A percentile compares a stretch with the other conserved stretches of the same genome.
phyloP scores from a whole-genome alignment of 2,888 invertebrate genomes.

The Tinea pellionella region DNA sequence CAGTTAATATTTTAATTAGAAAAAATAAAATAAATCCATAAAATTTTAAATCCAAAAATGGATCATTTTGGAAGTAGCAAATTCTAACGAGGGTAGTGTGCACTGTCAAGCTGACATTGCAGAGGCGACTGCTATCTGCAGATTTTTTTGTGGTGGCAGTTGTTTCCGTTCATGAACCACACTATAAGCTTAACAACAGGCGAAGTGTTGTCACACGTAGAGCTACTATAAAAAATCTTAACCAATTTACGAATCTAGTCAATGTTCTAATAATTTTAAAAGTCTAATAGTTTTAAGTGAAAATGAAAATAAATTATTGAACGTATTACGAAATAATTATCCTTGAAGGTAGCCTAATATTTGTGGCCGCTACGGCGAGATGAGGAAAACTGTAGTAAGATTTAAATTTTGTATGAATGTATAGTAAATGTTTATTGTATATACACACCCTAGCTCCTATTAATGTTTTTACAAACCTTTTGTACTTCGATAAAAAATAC shows the following conservation, averaged over 20 bases:
- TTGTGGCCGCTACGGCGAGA: background rate
- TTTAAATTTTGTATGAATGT: conserved; percentile 20
- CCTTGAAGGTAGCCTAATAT: conserved; percentile 3
- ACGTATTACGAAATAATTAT: conserved; percentile 1
- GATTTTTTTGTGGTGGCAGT: no score
- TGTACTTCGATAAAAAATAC: conserved; percentile 37
- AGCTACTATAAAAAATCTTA: background rate
- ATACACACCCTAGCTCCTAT: conserved; percentile 46
- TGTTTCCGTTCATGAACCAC: no score
- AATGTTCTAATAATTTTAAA: background rate
- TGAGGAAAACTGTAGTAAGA: conserved; percentile 58
- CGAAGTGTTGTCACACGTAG: no score
- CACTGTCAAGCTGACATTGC: no score
- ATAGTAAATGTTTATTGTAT: conserved; percentile 17
- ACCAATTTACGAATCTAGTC: background rate
- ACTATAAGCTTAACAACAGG: no score
- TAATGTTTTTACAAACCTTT: conserved; percentile 63
- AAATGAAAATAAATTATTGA: background rate
- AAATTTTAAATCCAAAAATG: no score
- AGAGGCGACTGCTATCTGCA: no score
- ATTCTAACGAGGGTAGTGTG: no score
- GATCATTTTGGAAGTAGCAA: no score
- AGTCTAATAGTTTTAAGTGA: background rate
- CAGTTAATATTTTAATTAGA: background rate
- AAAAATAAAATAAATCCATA: background rate